Conservation (phyloP, 1,140 invertebrate species). For the Myzus persicae region DNA sequence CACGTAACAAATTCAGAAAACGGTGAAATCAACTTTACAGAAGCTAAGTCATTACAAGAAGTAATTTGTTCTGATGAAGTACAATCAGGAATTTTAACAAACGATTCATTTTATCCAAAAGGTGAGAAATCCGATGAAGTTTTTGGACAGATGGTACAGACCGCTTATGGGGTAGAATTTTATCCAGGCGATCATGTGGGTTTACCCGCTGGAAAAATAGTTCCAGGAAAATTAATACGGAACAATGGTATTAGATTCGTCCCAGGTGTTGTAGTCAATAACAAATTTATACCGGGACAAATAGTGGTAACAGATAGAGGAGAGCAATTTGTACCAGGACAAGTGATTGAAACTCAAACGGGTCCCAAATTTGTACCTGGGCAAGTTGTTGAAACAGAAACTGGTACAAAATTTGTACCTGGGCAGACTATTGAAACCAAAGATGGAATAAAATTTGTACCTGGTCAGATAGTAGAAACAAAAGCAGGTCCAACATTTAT, state of each 20-base stretch:
- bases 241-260: slow-evolving; percentile 73
- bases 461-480: slow-evolving; percentile 77
- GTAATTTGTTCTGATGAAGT: slow-evolving; percentile 53
- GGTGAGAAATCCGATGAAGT: slow-evolving; percentile 67
- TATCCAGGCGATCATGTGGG: slow-evolving; percentile 70
- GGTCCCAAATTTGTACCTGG: slow-evolving; percentile 76
- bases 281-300: slow-evolving; percentile 76
- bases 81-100: slow-evolving; percentile 59
- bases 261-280: slow-evolving; percentile 74
- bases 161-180: slow-evolving; percentile 74
- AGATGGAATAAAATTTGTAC: slow-evolving; percentile 75
- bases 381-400: slow-evolving; percentile 74
- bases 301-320: slow-evolving; percentile 74
- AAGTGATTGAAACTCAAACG: slow-evolving; percentile 68
- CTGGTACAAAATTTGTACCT: slow-evolving; percentile 75
- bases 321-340: slow-evolving; percentile 74
- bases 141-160: slow-evolving; percentile 76
- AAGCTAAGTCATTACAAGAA: slow-evolving; percentile 52
- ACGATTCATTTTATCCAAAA: slow-evolving; percentile 57
- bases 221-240: slow-evolving; percentile 73
- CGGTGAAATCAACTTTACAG: not conserved
- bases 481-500: slow-evolving; percentile 77
- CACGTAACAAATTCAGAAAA: slow-evolving; percentile 68
- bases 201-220: slow-evolving; percentile 69
- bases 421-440: slow-evolving; percentile 75